Evolutionary conservation across 2,797 vertebrate species (phyloP).

Genomic region (Lemur catta): DNA sequence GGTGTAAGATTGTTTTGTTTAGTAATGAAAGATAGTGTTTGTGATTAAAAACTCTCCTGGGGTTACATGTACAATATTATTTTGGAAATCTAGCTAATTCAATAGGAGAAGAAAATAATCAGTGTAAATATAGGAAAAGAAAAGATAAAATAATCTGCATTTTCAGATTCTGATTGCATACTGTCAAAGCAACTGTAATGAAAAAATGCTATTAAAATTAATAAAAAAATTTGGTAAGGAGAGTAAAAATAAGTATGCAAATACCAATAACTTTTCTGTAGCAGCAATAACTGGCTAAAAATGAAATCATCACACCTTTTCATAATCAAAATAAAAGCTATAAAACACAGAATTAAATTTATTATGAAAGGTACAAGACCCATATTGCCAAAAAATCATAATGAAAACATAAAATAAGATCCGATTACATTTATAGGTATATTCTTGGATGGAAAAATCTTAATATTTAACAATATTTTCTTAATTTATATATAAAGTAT

Average conservation of each 20-base stretch:
- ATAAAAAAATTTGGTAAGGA: neutral
- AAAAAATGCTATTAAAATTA: neutral
- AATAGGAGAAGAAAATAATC: neutral
- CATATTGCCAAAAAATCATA: neutral
- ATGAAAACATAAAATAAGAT: conserved; percentile 14
- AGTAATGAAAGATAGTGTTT: conserved; percentile 11
- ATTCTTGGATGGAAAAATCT: neutral
- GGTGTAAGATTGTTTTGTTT: neutral
- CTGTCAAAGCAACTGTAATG: neutral
- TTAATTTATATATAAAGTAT: neutral
- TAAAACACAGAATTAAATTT: neutral
- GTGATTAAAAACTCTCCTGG: neutral
- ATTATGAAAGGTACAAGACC: neutral
- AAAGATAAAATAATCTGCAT: neutral
- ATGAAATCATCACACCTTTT: conserved; percentile 13
- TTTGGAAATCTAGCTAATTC: neutral
- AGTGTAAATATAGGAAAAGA: neutral
- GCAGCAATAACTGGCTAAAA: neutral
- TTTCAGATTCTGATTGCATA: neutral
- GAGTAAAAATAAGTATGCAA: neutral
- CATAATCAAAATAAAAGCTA: conserved; percentile 21
- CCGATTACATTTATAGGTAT: neutral
- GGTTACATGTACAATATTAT: neutral
- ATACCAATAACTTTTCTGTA: neutral
- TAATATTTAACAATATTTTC: conserved; percentile 26